Percentiles rank a stretch among this genome's conserved stretches.
Evolutionary conservation across 1,140 invertebrate species (phyloP).

Genomic region (Helicoverpa zea): DNA sequence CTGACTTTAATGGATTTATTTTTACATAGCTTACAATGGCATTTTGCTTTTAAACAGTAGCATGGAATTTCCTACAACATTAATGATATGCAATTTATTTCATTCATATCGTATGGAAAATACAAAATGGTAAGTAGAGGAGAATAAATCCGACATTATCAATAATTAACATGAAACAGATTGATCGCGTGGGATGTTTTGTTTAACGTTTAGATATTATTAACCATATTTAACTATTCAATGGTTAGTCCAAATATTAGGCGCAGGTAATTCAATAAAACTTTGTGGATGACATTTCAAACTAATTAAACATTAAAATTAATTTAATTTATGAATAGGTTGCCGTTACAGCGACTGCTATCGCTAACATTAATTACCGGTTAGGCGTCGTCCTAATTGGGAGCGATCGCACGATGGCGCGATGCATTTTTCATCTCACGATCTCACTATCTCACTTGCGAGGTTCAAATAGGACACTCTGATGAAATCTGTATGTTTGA

Average conservation of each 20-base stretch:
- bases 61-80: too few relatives aligned
- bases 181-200: background rate
- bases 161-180: background rate
- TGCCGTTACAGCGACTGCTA: background rate
- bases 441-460: too few relatives aligned
- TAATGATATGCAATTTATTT: background rate
- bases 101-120: background rate
- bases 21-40: background rate
- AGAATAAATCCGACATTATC: too few relatives aligned
- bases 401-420: too few relatives aligned
- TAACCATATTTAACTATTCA: background rate
- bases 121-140: too few relatives aligned
- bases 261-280: background rate
- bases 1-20: constrained; percentile 23
- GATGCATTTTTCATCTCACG: too few relatives aligned
- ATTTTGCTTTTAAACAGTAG: background rate
- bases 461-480: too few relatives aligned
- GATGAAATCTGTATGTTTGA: too few relatives aligned
- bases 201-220: background rate
- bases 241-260: background rate
- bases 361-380: too few relatives aligned
- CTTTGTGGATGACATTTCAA: background rate
- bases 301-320: background rate
- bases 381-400: too few relatives aligned
- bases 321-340: background rate